phyloP scores from a whole-genome alignment of 2,113 vertebrate species.

The Datnioides undecimradiatus region DNA sequence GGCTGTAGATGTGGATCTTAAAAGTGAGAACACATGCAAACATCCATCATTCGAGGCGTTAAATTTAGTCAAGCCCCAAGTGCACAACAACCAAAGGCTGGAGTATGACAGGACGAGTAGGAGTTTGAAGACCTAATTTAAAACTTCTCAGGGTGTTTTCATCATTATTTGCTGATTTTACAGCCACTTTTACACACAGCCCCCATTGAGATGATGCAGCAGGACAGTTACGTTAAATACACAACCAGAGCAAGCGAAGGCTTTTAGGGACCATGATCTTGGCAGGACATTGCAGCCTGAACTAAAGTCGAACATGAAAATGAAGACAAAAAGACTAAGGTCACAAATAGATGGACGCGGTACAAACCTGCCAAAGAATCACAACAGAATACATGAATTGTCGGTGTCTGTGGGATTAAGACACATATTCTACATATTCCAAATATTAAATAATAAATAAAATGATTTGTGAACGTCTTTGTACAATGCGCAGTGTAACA shows the following conservation, averaged over 20 bases:
- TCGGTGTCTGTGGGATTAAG: too few species aligned
- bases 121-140: not conserved
- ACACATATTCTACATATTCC: too few species aligned
- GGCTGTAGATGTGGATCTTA: constrained; percentile 93
- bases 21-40: not conserved
- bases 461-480: not conserved
- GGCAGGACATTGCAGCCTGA: not conserved
- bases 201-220: not conserved
- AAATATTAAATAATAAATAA: too few species aligned
- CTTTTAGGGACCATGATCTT: not conserved
- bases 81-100: not conserved
- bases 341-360: too few species aligned
- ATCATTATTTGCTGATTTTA: not conserved
- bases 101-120: not conserved
- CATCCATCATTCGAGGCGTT: not conserved
- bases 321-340: not conserved
- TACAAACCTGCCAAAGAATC: too few species aligned
- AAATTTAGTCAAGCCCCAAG: not conserved
- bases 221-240: not conserved
- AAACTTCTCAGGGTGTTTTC: not conserved
- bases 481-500: not conserved
- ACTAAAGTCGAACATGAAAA: not conserved
- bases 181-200: not conserved
- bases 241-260: not conserved
- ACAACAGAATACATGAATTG: too few species aligned